Percentiles rank a stretch among this genome's conserved stretches.
These are phyloP conservation scores for Pachymerium ferrugineum DNA, from an alignment of 2,888 invertebrate genomes.

Conservation along the genomic window DNA sequence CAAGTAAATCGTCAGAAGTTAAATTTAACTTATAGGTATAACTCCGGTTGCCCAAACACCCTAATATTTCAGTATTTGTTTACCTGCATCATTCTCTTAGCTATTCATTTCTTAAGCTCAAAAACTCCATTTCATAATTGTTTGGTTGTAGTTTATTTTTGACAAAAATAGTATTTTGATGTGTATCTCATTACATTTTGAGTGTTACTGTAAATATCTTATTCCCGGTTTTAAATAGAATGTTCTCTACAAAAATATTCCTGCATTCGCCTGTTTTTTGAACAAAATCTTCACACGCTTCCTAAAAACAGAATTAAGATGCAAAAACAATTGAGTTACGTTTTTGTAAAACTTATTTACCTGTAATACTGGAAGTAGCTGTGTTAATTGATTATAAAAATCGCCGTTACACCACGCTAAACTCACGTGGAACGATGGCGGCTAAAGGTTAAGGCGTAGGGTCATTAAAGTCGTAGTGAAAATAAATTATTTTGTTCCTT, in stretches of 20 bases:
- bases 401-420: not conserved
- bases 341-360: not conserved
- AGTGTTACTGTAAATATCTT: not conserved
- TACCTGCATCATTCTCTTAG: too few species aligned
- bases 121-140: too few species aligned
- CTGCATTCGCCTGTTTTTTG: not conserved
- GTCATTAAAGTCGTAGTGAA: not conserved
- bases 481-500: not conserved
- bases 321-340: not conserved
- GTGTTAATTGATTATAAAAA: not conserved
- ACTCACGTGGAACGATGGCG: slow-evolving; percentile 4
- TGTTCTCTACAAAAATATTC: not conserved
- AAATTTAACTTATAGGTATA: too few species aligned
- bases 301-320: not conserved
- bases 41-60: too few species aligned
- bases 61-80: too few species aligned
- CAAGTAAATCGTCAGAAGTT: too few species aligned
- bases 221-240: not conserved
- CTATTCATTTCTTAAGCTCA: too few species aligned
- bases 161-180: not conserved
- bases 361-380: not conserved
- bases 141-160: too few species aligned
- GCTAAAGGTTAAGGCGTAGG: not conserved
- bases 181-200: not conserved
- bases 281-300: not conserved